These are phyloP conservation scores for Diadophis punctatus DNA, from an alignment of 2,113 vertebrate genomes.

Conservation along the genomic window DNA sequence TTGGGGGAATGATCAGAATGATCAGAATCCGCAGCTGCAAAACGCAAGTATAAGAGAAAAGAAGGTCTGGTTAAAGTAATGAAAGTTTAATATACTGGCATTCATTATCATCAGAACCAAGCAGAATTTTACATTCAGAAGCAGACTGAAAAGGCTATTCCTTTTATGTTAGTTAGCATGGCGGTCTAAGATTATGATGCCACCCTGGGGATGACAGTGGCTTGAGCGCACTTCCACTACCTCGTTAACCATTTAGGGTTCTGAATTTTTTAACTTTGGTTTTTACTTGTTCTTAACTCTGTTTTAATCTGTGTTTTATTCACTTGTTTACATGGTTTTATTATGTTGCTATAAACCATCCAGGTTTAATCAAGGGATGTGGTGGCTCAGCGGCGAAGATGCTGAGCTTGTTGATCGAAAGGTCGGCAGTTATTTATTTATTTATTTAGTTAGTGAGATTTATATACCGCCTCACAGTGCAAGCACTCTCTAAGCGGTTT, in stretches of 20 bases:
- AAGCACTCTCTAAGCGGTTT: too few species aligned
- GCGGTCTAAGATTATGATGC: neutral
- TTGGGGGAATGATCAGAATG: constrained; percentile 57
- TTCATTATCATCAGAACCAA: neutral
- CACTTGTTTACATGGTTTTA: neutral
- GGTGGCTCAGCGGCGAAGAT: too few species aligned
- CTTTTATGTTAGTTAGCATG: neutral
- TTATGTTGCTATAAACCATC: neutral
- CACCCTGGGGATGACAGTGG: neutral
- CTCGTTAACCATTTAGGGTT: neutral
- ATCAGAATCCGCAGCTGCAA: constrained; percentile 50
- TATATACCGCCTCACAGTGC: too few species aligned
- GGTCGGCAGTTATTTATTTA: too few species aligned
- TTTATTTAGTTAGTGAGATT: too few species aligned
- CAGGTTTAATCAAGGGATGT: neutral
- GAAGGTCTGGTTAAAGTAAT: neutral
- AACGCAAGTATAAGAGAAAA: neutral
- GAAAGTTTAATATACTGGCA: neutral
- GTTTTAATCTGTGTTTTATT: neutral
- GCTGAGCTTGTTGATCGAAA: too few species aligned
- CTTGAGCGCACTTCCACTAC: neutral
- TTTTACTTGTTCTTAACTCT: neutral
- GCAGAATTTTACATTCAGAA: neutral
- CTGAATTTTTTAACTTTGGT: neutral
- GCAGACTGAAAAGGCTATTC: neutral